A percentile compares a stretch with the other conserved stretches of the same genome.
Evolutionary conservation across 2,113 vertebrate species (phyloP).

Genomic region (Periophthalmodon schlosseri): DNA sequence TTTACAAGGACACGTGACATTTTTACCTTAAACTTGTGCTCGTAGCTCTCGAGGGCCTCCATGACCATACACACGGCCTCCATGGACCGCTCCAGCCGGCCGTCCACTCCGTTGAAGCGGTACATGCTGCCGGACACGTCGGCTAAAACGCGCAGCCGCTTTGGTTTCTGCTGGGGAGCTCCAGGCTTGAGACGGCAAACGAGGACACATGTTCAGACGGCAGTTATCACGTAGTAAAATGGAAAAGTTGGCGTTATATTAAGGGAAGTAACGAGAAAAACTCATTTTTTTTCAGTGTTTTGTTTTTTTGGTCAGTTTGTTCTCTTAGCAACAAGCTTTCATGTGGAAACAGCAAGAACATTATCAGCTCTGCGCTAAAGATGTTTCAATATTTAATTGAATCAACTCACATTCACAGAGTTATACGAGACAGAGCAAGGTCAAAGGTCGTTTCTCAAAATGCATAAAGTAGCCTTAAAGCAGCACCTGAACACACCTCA

Average conservation of each 20-base stretch:
- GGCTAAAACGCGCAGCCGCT: constrained; percentile 86
- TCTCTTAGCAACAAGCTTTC: too few species aligned
- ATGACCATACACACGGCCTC: constrained; percentile 97
- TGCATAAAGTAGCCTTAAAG: too few species aligned
- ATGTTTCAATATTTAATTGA: too few species aligned
- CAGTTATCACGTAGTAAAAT: not conserved
- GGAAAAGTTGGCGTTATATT: not conserved
- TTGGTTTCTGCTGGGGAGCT: constrained; percentile 92
- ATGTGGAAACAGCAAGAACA: too few species aligned
- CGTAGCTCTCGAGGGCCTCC: constrained; percentile 95
- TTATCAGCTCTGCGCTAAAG: too few species aligned
- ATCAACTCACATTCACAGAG: too few species aligned
- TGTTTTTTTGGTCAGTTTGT: too few species aligned
- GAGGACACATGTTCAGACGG: not conserved
- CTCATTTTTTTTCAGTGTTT: too few species aligned
- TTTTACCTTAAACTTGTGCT: constrained; percentile 94
- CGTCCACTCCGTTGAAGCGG: constrained; percentile 93
- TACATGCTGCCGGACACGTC: constrained; percentile 98
- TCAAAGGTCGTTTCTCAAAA: too few species aligned
- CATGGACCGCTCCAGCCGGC: constrained; percentile 93
- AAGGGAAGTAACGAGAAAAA: too few species aligned
- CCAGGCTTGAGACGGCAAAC: constrained; percentile 78
- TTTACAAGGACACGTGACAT: not conserved
- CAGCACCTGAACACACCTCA: too few species aligned
- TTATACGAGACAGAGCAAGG: too few species aligned